Conservation (phyloP, 2,113 vertebrate genomes). For the Helogale parvula region DNA sequence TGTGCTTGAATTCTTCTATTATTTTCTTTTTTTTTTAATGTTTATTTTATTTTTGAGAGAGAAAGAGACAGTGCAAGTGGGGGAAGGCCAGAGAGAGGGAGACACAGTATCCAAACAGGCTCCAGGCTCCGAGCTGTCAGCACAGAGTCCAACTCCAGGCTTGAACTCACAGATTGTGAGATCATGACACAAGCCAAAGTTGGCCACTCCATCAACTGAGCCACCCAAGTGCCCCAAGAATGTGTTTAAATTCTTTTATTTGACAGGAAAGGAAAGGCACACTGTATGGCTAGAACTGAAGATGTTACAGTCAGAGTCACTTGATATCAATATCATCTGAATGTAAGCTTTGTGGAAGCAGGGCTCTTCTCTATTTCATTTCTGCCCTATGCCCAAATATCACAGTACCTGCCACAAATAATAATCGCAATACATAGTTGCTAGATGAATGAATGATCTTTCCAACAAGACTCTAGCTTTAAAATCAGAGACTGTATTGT, state of each 20-base stretch:
- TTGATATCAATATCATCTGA: neutral
- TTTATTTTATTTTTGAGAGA: too few species aligned
- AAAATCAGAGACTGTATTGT: neutral
- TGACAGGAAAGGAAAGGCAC: neutral
- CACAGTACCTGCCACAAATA: neutral
- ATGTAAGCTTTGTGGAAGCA: neutral
- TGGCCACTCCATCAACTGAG: too few species aligned
- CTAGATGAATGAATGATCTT: neutral
- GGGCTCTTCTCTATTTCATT: neutral
- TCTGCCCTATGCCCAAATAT: neutral
- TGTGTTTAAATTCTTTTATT: neutral
- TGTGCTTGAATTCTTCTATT: neutral
- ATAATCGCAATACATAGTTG: neutral
- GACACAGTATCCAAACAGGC: too few species aligned
- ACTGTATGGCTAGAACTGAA: neutral
- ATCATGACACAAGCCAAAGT: too few species aligned
- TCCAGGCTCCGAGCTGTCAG: too few species aligned
- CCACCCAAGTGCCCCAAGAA: neutral
- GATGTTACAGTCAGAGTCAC: neutral
- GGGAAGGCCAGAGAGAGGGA: too few species aligned
- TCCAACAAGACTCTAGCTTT: neutral
- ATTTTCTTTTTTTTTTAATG: neutral
- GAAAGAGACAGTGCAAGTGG: too few species aligned
- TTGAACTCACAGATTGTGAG: too few species aligned
- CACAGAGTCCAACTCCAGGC: too few species aligned